A percentile compares a stretch with the other conserved stretches of the same genome.
Conservation (phyloP, 2,797 vertebrate species). For the Sebastes taczanowskii region DNA sequence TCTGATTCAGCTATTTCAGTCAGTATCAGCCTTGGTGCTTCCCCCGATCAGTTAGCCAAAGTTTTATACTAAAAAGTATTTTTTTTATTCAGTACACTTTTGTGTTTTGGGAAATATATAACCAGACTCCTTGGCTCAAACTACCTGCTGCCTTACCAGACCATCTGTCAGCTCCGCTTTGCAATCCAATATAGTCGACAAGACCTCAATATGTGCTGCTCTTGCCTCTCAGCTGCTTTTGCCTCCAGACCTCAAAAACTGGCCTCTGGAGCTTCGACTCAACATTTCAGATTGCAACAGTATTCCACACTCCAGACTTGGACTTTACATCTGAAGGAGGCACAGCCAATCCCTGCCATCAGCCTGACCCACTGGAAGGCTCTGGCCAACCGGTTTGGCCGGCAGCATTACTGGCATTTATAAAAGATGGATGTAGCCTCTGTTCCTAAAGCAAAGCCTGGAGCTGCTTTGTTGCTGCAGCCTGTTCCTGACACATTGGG, state of each 20-base stretch:
- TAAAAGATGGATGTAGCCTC: slow-evolving; percentile 55
- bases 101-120: slow-evolving; percentile 5
- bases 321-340: background rate
- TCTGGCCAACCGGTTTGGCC: slow-evolving; percentile 27
- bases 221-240: background rate
- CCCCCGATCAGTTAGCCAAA: background rate
- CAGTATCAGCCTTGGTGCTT: too few relatives aligned
- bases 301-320: background rate
- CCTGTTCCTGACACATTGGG: slow-evolving; percentile 37
- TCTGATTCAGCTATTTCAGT: too few relatives aligned
- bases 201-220: slow-evolving; percentile 10
- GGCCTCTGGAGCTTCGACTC: background rate
- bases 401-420: slow-evolving; percentile 25
- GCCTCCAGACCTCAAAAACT: background rate
- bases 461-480: slow-evolving; percentile 28
- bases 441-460: slow-evolving; percentile 46
- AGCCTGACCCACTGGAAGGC: slow-evolving; percentile 18
- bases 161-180: slow-evolving; percentile 51
- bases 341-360: background rate
- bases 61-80: background rate
- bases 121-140: slow-evolving; percentile 54
- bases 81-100: background rate
- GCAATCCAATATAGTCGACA: slow-evolving; percentile 25
- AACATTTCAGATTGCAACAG: background rate
- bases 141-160: slow-evolving; percentile 22